Percentiles rank a stretch among this genome's conserved stretches.
Conservation (phyloP, 2,888 invertebrate species). For the Ceriagrion tenellum region DNA sequence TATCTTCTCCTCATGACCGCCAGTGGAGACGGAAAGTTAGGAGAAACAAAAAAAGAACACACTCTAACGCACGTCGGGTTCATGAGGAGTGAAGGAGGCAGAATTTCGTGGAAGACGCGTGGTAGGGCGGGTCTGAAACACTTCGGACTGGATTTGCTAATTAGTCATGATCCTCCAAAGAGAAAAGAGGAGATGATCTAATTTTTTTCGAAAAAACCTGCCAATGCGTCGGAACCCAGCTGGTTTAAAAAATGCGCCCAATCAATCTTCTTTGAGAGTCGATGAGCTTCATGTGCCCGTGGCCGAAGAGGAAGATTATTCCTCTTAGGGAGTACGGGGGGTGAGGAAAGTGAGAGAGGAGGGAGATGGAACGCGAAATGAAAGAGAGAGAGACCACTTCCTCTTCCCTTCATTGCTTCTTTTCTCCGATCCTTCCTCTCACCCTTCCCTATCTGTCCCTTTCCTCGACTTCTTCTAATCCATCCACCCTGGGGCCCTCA, state of each 20-base stretch:
- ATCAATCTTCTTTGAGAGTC: slow-evolving; percentile 62
- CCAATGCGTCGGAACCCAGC: slow-evolving; percentile 35
- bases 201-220: slow-evolving; percentile 51
- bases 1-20: background rate
- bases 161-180: slow-evolving; percentile 59
- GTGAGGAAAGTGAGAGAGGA: background rate
- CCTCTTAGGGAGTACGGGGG: background rate
- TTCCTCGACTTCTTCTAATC: no score
- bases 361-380: background rate
- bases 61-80: background rate
- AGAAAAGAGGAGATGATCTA: slow-evolving; percentile 52
- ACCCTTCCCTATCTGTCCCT: background rate
- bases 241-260: slow-evolving; percentile 39
- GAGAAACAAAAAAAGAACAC: background rate
- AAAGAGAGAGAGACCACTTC: slow-evolving; percentile 7
- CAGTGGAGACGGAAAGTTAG: background rate
- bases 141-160: slow-evolving; percentile 36
- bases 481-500: background rate
- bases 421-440: background rate
- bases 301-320: slow-evolving; percentile 28
- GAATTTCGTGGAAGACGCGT: background rate
- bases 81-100: background rate
- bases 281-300: slow-evolving; percentile 5
- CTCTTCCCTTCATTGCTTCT: background rate
- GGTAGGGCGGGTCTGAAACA: background rate